Evolutionary conservation across 2,113 vertebrate species (phyloP), one percentile per base, ranked within the genome.

Genomic region (Odontophorus gujanensis): DNA sequence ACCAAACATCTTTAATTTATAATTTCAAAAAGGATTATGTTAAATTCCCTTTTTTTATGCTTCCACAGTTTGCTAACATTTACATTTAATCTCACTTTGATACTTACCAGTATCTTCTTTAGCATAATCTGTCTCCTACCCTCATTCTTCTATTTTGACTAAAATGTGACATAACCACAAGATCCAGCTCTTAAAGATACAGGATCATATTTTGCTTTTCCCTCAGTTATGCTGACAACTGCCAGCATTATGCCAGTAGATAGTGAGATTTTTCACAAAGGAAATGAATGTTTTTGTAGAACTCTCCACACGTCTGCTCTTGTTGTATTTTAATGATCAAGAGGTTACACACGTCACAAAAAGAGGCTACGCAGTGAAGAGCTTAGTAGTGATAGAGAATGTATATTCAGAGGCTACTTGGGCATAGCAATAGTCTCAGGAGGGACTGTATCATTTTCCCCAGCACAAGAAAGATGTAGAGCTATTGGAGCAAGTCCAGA

Each of bases 21-120:
- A 55, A 92, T 95, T 93, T 88, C 20, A 34, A 80, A 94, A 86
- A 75, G 50, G 76, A 96, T 94, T 94, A 95, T 90, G 47, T 65
- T 90, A 92, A 85, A 90, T 86, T 65, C 65, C 18, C 59, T 88
- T 92, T 65, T 65, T 43, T 42, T 4, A 45, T 86, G 17, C 58
- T 84, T 92, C 22, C 3, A 9, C 16, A 58, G 8, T 90, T 93
- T 82, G 26, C 65, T 93, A 94, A 85, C 2, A 4, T 89, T 96
- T 83, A n/a, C 47, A 62, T 87, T 96, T 87, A 88, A 94, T 94
- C 74, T 94, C 28, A 53, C 30, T 82, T 87, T 90, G 53, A 69
- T 77, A 69, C 10, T 91, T 45, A 50, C 18, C 34, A 82, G 16
- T 51, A 92, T 85, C 47, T 91, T 25, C 45, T 93, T 89, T 71